phyloP scores from a whole-genome alignment of 1,140 invertebrate genomes.

The Aphelinus certus region DNA sequence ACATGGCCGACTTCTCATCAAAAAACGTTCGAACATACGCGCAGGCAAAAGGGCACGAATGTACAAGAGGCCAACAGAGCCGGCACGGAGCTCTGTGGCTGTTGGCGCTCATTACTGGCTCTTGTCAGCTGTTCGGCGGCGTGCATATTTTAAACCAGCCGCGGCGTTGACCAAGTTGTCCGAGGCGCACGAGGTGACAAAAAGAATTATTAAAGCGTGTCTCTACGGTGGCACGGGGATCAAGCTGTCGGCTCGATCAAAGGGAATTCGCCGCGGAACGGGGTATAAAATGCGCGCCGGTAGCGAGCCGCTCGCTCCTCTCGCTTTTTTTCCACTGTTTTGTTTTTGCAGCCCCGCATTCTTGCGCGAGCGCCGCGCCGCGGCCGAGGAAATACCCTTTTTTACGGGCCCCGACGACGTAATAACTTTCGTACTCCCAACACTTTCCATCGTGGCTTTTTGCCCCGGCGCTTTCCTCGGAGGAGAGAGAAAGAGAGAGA shows the following conservation, averaged over 20 bases:
- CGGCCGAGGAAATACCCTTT: conserved; percentile 27
- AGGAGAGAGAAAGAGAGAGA: no score
- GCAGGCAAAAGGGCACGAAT: no score
- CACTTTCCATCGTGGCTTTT: conserved; percentile 18
- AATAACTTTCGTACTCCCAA: conserved; percentile 37
- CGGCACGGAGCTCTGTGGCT: no score
- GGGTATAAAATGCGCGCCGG: conserved; percentile 18
- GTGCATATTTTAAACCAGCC: not conserved
- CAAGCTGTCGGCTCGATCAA: conserved; percentile 45
- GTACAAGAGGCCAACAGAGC: no score
- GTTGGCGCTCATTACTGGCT: not conserved
- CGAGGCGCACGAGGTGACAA: conserved; percentile 36
- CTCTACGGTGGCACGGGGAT: conserved; percentile 22
- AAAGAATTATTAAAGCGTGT: conserved; percentile 56
- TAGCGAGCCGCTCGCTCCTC: conserved; percentile 17
- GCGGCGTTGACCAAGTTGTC: conserved; percentile 22
- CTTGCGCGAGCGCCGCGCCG: conserved; percentile 12
- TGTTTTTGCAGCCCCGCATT: conserved; percentile 32
- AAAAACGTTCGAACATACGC: no score
- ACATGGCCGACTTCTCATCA: no score
- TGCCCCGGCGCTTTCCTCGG: not conserved
- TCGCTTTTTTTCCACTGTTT: conserved; percentile 9
- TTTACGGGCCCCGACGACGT: conserved; percentile 31
- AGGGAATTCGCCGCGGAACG: conserved; percentile 40
- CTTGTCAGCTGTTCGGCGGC: not conserved